Evolutionary conservation across 2,797 vertebrate genomes (phyloP).

Genomic region (Ispidina picta): DNA sequence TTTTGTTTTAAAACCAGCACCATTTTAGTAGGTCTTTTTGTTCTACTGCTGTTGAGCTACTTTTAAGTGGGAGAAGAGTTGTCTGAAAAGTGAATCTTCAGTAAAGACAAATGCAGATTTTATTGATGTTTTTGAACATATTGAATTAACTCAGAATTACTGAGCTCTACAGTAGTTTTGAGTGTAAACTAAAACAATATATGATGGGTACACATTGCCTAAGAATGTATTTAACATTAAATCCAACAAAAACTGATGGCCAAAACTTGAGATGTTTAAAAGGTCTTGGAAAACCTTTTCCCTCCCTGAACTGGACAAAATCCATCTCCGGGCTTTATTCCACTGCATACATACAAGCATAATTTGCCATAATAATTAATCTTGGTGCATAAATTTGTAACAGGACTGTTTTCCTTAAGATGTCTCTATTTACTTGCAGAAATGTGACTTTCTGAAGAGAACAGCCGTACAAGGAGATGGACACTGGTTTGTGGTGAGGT

Average conservation of each 20-base stretch:
- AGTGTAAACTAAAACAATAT: neutral
- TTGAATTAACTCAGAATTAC: neutral
- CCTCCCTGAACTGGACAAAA: neutral
- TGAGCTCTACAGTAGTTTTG: neutral
- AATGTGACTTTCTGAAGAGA: neutral
- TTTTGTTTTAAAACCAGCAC: slow-evolving; percentile 28
- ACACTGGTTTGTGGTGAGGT: neutral
- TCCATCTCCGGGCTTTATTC: neutral
- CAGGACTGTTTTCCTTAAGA: neutral
- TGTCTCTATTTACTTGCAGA: neutral
- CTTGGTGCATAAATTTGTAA: neutral
- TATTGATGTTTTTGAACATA: slow-evolving; percentile 25
- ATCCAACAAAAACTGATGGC: neutral
- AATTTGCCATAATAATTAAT: neutral
- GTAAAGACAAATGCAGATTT: neutral
- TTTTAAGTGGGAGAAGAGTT: slow-evolving; percentile 8
- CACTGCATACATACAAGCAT: neutral
- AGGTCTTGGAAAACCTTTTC: neutral
- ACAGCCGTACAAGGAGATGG: neutral
- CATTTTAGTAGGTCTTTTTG: slow-evolving; percentile 1
- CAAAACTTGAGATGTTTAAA: neutral
- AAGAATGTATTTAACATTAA: neutral
- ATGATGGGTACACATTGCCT: neutral
- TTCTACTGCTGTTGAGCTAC: neutral
- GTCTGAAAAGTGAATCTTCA: slow-evolving; percentile 49